Evolutionary conservation across 2,888 invertebrate species (phyloP), one percentile per base, ranked within the genome.

Genomic region (Caprella mutica): DNA sequence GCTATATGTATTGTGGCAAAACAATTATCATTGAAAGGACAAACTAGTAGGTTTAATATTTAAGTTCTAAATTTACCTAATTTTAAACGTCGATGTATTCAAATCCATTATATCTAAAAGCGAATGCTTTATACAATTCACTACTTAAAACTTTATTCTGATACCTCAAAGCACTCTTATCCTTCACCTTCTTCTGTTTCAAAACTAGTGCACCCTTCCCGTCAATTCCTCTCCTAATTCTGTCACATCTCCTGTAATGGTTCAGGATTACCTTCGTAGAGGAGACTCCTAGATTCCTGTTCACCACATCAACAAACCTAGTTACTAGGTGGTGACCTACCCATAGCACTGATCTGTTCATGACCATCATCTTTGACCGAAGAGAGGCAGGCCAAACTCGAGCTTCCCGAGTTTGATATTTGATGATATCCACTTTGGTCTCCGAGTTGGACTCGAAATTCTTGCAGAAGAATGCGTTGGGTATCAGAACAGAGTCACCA

Each of bases 291-390:
- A 63, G 55, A 2, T 65, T 60, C 53, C 59, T 56, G 46, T 57
- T 56, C 8, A 43, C 23, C 4, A 61, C 61, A 53, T 21, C n/a
- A 2, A 65, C 46, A 42, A 65, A 63, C 44, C 59, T 42, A 59
- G 66, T 66, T 1, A 67, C 66, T 42, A 66, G 56, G 58, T 68
- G 68, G 33, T 68, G 68, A 1, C 69, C 69, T 1, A 67, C 65
- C 40, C 66, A 56, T 4, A 66, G 53, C 5, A 66, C 63, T 14
- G 58, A 52, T 9, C 59, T 52, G 1, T 69, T 66, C 5, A 60
- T 58, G 14, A 68, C 65, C 5, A 70, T 65, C 51, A 66, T 68
- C 65, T 70, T 70, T 19, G 70, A 70, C 2, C 68, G 58, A 23
- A 51, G 53, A 5, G 66, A 58, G 24, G 65, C 64, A 14, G 61